Conservation (phyloP, 2,797 vertebrate genomes). For the Lepus oiostolus region DNA sequence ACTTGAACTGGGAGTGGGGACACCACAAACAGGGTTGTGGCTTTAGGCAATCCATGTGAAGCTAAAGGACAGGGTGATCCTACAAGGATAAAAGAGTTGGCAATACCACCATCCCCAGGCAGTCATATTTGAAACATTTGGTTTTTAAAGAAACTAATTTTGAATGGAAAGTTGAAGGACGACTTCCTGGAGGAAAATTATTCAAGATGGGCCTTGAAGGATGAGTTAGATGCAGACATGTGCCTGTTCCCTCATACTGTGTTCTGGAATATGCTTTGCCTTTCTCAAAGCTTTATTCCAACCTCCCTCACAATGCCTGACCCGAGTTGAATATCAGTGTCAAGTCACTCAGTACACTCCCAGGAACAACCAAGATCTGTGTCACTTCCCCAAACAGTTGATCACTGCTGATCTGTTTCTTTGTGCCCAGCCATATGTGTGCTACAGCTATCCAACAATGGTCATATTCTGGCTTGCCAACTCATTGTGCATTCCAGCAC, state of each 20-base stretch:
- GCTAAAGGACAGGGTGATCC: background rate
- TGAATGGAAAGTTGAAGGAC: background rate
- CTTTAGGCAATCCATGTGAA: background rate
- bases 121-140: background rate
- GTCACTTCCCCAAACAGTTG: background rate
- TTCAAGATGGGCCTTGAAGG: background rate
- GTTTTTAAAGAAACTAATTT: background rate
- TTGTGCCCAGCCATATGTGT: background rate
- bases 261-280: background rate
- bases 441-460: background rate
- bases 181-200: background rate
- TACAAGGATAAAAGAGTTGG: background rate
- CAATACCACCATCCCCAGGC: background rate
- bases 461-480: background rate
- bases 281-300: background rate
- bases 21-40: background rate
- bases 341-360: background rate
- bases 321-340: background rate
- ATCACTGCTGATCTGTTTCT: background rate
- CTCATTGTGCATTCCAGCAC: background rate
- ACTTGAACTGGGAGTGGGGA: background rate
- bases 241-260: background rate
- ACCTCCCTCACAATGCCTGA: background rate
- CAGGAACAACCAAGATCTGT: background rate
- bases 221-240: background rate